Conservation (phyloP, 1,140 invertebrate species). For the Thaumetopoea pityocampa region DNA sequence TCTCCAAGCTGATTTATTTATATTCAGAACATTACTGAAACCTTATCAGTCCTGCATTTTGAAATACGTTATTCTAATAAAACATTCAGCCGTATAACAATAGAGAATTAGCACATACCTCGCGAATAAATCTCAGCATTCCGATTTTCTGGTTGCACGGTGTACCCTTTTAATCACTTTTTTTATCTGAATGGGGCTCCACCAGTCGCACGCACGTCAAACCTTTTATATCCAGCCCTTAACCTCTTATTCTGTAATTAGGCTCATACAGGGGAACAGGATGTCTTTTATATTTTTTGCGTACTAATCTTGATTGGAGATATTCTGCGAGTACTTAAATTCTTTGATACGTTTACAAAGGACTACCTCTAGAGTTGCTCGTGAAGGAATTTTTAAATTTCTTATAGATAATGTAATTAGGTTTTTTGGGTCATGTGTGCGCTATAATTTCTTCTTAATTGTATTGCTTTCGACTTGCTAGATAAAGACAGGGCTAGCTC, state of each 20-base stretch:
- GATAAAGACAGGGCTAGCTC: too few species aligned
- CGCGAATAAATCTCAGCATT: conserved; percentile 40
- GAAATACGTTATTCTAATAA: conserved; percentile 8
- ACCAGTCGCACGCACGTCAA: conserved; percentile 46
- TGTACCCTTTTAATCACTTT: conserved; percentile 54
- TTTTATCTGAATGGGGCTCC: conserved; percentile 55
- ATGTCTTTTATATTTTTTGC: conserved; percentile 34
- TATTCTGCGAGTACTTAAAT: too few species aligned
- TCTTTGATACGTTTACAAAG: too few species aligned
- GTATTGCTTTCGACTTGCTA: too few species aligned
- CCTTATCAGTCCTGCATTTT: too few species aligned
- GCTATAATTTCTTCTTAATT: too few species aligned
- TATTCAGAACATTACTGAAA: too few species aligned
- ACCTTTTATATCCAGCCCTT: conserved; percentile 39
- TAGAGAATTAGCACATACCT: conserved; percentile 36
- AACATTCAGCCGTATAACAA: conserved; percentile 5
- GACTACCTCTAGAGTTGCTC: too few species aligned
- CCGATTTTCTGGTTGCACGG: conserved; percentile 40
- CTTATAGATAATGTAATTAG: too few species aligned
- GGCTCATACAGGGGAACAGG: conserved; percentile 23
- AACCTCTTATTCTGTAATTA: conserved; percentile 50
- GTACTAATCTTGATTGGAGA: conserved; percentile 13
- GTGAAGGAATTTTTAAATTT: too few species aligned
- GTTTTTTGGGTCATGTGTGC: too few species aligned
- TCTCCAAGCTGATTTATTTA: too few species aligned